Base-by-base conservation (phyloP, 30 jellyfish, hydroid and myxozoan genomes). In the Clytia hemisphaerica region DNA sequence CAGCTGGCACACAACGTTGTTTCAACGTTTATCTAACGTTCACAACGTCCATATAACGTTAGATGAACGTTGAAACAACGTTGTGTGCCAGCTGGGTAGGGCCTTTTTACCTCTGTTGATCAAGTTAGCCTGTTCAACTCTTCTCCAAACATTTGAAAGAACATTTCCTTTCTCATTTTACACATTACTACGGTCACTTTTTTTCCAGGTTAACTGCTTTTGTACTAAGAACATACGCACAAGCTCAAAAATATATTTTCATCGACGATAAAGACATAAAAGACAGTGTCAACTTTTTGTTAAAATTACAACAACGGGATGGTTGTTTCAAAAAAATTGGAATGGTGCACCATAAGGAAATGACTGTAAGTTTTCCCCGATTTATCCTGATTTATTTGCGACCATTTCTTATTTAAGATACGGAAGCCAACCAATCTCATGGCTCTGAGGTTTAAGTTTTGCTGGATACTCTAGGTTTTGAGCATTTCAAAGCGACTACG, bases 191-290 rank as follows among this genome's bases (percentile, higher is more conserved):
- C 0, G 29, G 4, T 34, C 49, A 14, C 34, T 54, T 18, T 51
- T 54, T 40, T 33, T n/a, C n/a, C 46, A 84, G 95, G 95, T 51
- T 84, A 68, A 84, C 95, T 10, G 95, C 95, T 27, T 84, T 84
- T 72, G 95, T 84, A 2, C 76, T 84, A 63, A 76, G 65, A 75
- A 76, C 95, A 9, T 84, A 61, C 66, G 88, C 93, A 3, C 88
- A 84, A 77, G 95, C 95, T 19, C 76, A 77, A 18, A 76, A 76
- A 15, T 75, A 65, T 45, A 84, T 84, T 38, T 81, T 65, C 26
- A 77, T 84, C 21, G 93, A 84, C 77, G 61, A 62, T 37, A 64
- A 76, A 57, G 84, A 77, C 28, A 16, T 84, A 24, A 49, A n/a
- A 6, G 76, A 26, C 15, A 84, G 93, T 36, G 62, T 53, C 29